Base-by-base conservation (phyloP, 1,140 invertebrate genomes). In the Apis florea region DNA sequence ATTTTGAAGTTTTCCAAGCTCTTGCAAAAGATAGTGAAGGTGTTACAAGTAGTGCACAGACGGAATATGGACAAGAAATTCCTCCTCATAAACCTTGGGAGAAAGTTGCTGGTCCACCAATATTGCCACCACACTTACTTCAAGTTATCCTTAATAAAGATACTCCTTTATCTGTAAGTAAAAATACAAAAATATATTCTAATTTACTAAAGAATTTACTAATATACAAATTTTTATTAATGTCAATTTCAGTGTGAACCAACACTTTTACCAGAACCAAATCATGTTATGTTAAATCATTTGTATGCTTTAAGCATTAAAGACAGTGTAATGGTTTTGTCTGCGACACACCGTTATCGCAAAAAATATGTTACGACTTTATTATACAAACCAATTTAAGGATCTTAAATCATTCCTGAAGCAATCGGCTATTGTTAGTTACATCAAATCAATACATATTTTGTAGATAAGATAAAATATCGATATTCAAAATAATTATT, bases 71-170 rank as follows among this genome's bases (percentile, higher is more conserved):
- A 63, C 97, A 99, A 95, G 97, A 98, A 89, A 97, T 99, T 85
- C 98, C 98, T 11, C 95, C 96, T 68, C 95, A 96, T 40, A 98
- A 98, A 89, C 97, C 98, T 19, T 98, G 97, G 96, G 97, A 98
- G 87, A 98, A 98, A 93, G 96, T 97, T 75, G 95, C 97, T 68
- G 98, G 97, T 0, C 99, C 99, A n/a, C 99, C 99, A 13, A 97
- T 99, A 85, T 94, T 99, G 84, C 99, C 99, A 54, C 99, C 99
- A 53, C 98, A 99, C 94, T 94, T 99, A 68, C 94, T 99, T 24
- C 98, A 99, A 96, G 99, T 99, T 92, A 99, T 99, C 91, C 95
- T 99, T 6, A 99, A 99, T 93, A 99, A 99, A 94, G 98, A 99
- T 90, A 99, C 98, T 54, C 98, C 98, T 63, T 94, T 98, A 84